Conservation (phyloP, 2,113 vertebrate genomes). For the Zosterops pallidus region DNA sequence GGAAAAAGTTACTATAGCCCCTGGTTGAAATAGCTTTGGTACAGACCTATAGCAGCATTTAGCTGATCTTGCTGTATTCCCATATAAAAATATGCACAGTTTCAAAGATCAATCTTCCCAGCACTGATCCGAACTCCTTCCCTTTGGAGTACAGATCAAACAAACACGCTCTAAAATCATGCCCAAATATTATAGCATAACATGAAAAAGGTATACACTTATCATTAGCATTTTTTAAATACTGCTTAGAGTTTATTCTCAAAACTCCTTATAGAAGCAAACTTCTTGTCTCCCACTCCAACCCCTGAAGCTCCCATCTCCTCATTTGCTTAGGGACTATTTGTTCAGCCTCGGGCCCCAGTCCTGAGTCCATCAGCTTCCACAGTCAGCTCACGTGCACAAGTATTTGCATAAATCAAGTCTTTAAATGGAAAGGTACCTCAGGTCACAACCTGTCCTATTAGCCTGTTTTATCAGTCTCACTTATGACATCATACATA, state of each 20-base stretch:
- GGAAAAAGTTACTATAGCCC: constrained; percentile 38
- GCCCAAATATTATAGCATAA: background rate
- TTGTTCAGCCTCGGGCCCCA: background rate
- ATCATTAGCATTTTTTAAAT: background rate
- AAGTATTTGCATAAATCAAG: background rate
- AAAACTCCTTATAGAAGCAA: background rate
- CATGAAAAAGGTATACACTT: background rate
- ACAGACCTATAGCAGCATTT: background rate
- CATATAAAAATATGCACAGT: background rate
- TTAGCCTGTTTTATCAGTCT: background rate
- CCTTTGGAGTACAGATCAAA: constrained; percentile 27
- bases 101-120: constrained; percentile 20
- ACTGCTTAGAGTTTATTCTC: background rate
- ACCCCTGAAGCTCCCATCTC: background rate
- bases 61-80: constrained; percentile 1
- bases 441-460: background rate
- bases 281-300: background rate
- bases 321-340: background rate
- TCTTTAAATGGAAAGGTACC: background rate
- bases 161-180: background rate
- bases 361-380: background rate
- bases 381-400: rapidly evolving
- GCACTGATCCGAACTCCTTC: background rate
- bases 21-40: constrained; percentile 47
- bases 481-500: background rate